These are phyloP conservation scores for Andrena hattorfiana DNA, from an alignment of 2,888 invertebrate species.

Conservation along the genomic window DNA sequence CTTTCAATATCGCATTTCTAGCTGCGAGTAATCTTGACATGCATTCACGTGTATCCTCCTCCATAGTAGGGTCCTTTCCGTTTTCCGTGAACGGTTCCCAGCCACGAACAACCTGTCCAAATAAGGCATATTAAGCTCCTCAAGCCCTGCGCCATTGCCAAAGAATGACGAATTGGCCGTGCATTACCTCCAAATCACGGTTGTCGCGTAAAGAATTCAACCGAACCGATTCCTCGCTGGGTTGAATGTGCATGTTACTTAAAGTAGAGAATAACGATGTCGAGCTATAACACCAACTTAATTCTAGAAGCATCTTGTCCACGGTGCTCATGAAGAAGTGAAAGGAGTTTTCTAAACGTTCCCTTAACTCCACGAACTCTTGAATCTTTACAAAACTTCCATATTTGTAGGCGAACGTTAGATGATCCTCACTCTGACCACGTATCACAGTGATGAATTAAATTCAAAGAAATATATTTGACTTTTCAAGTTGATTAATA, in stretches of 20 bases:
- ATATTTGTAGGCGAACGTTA: conserved; percentile 96
- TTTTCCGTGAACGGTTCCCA: conserved; percentile 80
- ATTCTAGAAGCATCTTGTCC: conserved; percentile 90
- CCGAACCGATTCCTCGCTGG: conserved; percentile 78
- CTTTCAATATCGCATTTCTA: conserved; percentile 79
- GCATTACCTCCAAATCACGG: conserved; percentile 81
- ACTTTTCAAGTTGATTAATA: conserved; percentile 8
- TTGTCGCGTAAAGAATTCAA: conserved; percentile 82
- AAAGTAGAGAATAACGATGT: conserved; percentile 75
- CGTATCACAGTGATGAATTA: conserved; percentile 27
- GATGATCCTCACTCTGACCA: conserved; percentile 93
- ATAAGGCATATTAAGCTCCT: not conserved
- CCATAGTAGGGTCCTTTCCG: conserved; percentile 76
- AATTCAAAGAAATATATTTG: conserved; percentile 1
- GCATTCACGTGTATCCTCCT: conserved; percentile 79
- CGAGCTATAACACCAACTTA: conserved; percentile 84
- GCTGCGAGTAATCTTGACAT: conserved; percentile 79
- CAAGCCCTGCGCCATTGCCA: conserved; percentile 1
- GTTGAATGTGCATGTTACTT: conserved; percentile 79
- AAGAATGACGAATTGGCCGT: not conserved
- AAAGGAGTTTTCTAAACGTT: conserved; percentile 92
- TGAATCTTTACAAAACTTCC: conserved; percentile 97
- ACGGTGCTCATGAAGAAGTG: conserved; percentile 90
- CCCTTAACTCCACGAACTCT: conserved; percentile 94
- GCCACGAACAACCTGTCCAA: conserved; percentile 79